Evolutionary conservation across 1,140 invertebrate genomes (phyloP).

Genomic region (Cepaea nemoralis): DNA sequence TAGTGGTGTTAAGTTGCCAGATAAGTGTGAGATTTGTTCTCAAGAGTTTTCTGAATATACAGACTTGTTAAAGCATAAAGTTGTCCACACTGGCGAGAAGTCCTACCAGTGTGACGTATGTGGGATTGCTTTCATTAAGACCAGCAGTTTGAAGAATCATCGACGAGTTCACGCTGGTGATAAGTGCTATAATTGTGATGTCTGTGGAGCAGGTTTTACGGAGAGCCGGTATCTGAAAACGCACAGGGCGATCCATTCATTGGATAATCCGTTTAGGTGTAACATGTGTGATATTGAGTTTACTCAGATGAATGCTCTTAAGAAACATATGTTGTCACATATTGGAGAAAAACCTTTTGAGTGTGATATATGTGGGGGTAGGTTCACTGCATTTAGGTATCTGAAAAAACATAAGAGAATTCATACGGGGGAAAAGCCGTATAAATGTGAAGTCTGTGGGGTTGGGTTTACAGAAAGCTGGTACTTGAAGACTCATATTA

Average conservation of each 20-base stretch:
- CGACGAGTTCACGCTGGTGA: constrained; percentile 41
- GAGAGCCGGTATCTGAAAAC: background rate
- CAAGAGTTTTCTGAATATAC: background rate
- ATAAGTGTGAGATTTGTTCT: constrained; percentile 30
- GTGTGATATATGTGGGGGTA: background rate
- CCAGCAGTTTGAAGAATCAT: constrained; percentile 77
- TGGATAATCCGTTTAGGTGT: background rate
- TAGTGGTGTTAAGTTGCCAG: too few species aligned
- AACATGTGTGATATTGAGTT: background rate
- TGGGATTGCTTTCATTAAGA: constrained; percentile 83
- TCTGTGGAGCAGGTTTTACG: constrained; percentile 40
- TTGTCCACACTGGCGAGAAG: constrained; percentile 78
- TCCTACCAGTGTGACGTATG: constrained; percentile 90
- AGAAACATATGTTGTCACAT: background rate
- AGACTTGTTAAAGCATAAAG: constrained; percentile 84
- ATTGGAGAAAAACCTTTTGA: background rate
- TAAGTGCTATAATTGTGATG: constrained; percentile 46
- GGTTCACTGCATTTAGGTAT: background rate
- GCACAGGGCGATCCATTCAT: background rate
- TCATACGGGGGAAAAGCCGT: background rate
- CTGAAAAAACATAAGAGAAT: constrained; percentile 7
- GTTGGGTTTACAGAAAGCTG: background rate
- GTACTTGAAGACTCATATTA: background rate
- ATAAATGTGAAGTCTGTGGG: background rate
- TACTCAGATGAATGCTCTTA: background rate